Evolutionary conservation across 2,113 vertebrate species (phyloP), one percentile per base, ranked within the genome.

Genomic region (Ochotona curzoniae): DNA sequence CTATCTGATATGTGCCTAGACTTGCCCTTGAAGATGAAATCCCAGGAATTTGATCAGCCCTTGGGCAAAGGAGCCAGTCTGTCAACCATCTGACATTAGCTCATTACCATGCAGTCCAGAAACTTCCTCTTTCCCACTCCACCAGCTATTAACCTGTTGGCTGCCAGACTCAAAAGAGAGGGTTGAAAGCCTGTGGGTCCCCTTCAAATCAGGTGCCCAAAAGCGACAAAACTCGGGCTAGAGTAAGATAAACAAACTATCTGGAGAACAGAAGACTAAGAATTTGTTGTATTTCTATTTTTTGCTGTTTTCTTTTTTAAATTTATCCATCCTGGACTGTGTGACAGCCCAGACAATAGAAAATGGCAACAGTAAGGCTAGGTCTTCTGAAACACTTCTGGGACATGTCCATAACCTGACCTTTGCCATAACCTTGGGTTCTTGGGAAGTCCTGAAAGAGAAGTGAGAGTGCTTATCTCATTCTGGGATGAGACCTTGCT

Each of bases 241-340:
- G 54, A 95, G 76, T 51, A 32, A 91, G 26, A 47, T 25, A 12
- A 95, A 25, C 0, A 25, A 69, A 57, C 35, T 83, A 38, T 7
- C 5, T 94, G 60, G 18, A 11, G 18, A 30, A 79, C 35, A 91
- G 84, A 92, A 17, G 8, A 87, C 81, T 75, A 76, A 49, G 2
- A 85, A 80, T 54, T 74, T 69, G 60, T 83, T 82, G 30, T 66
- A 95, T 75, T 93, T 85, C 6, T 67, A 3, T 75, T 87, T 9
- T n/a, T 0, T 67, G 17, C 67, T 83, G 64, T 51, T 2, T 67
- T 83, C 57, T 75, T 85, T 83, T 7, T 10, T 86, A 18, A 64
- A 32, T 70, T 85, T 57, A 79, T 75, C 49, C 78, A 67, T 78
- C 21, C 11, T 74, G 38, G 38, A 44, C 38, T 44, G 38, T 44